Evolutionary conservation across 37 sponge, comb jelly and placozoan species (phyloP).

Genomic region (Diacarnus erythraeanus): DNA sequence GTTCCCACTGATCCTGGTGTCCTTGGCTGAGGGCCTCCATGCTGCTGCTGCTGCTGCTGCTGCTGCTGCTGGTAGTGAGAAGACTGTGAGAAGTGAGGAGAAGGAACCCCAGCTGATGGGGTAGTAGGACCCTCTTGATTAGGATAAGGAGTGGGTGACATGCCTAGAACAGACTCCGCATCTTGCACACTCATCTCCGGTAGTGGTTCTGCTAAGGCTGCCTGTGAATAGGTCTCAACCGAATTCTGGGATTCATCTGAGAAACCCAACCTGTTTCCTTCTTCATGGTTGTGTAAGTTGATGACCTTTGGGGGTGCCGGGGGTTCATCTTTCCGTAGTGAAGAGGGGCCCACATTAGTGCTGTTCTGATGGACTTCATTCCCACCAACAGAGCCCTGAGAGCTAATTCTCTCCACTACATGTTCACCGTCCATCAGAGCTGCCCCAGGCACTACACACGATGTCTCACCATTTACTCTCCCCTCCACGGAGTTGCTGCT

Average conservation of each 20-base stretch:
- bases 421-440: conserved; percentile 1
- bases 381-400: conserved; percentile 14
- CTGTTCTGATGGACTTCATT: neutral
- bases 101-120: conserved; percentile 27
- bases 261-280: neutral
- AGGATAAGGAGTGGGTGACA: conserved; percentile 34
- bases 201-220: conserved; percentile 20
- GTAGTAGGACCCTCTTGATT: conserved; percentile 20
- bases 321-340: no score
- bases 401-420: conserved; percentile 11
- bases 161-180: conserved; percentile 57
- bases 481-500: conserved; percentile 5
- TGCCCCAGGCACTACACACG: neutral
- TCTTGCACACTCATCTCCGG: conserved; percentile 68
- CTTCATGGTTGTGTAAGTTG: neutral
- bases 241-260: conserved; percentile 28
- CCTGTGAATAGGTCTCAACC: conserved; percentile 18
- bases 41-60: neutral
- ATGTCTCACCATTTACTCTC: conserved; percentile 27
- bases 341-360: no score
- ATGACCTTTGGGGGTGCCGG: neutral
- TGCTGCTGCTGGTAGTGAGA: conserved; percentile 14
- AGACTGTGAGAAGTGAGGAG: conserved; percentile 2
- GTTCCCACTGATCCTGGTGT: conserved; percentile 5
- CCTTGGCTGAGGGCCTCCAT: neutral